These are phyloP conservation scores for Malacosoma neustria DNA, from an alignment of 2,888 invertebrate species.

Conservation along the genomic window DNA sequence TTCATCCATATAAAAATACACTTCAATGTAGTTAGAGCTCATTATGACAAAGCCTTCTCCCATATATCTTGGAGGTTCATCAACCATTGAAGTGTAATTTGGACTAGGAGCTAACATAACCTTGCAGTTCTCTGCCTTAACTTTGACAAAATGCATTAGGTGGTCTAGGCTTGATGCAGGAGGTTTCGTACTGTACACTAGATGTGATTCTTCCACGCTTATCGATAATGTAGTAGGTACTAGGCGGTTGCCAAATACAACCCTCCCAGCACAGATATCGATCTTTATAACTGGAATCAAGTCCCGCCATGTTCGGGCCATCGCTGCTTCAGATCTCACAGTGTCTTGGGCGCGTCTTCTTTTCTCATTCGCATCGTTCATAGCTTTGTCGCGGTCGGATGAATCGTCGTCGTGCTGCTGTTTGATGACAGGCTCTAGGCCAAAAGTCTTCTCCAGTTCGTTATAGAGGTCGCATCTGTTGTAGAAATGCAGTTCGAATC, in stretches of 20 bases:
- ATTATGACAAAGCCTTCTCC: constrained; percentile 98
- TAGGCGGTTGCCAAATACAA: constrained; percentile 96
- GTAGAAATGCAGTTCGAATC: constrained; percentile 95
- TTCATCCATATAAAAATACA: constrained; percentile 98
- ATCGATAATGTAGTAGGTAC: constrained; percentile 95
- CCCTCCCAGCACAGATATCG: constrained; percentile 91
- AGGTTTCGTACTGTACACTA: constrained; percentile 96
- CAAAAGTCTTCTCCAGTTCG: constrained; percentile 90
- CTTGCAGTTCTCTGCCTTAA: constrained; percentile 95
- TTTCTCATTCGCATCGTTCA: constrained; percentile 78
- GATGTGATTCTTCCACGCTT: constrained; percentile 94
- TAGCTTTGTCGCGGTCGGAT: constrained; percentile 71
- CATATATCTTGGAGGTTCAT: constrained; percentile 96
- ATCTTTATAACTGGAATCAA: constrained; percentile 97
- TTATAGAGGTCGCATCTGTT: constrained; percentile 93
- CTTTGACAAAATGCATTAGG: constrained; percentile 97
- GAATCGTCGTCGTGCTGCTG: constrained; percentile 75
- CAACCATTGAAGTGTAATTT: constrained; percentile 93
- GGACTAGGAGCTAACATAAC: constrained; percentile 97
- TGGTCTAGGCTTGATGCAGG: constrained; percentile 94
- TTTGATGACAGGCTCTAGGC: constrained; percentile 85
- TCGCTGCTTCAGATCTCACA: constrained; percentile 84
- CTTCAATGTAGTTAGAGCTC: constrained; percentile 94
- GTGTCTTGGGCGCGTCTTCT: constrained; percentile 64
- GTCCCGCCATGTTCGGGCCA: constrained; percentile 94